Base-by-base conservation (phyloP, 2,113 vertebrate species). In the Amphilophus citrinellus region DNA sequence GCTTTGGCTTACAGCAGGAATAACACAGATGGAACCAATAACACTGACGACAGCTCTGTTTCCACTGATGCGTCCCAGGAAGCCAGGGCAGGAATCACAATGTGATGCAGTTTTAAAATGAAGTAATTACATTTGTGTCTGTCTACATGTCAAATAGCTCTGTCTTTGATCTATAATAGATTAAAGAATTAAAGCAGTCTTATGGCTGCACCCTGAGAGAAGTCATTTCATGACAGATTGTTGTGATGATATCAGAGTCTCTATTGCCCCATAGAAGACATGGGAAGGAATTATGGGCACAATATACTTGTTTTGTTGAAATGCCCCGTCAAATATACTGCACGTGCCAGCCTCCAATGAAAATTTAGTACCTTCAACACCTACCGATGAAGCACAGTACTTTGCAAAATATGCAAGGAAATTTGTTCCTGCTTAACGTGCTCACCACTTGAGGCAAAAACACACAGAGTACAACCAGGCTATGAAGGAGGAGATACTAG, bases 1-100 rank as follows among this genome's bases (percentile, higher is more conserved):
- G 6, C 27, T 77, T 61, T 59, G 39, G 58, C 47, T 62, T 27
- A 27, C 13, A 77, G 61, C 73, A 75, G 61, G 53, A 61, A 68
- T 66, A 76, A 76, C 50, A 62, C 61, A 22, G 53, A 59, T n/a
- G 57, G 61, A 68, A 63, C 0, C 47, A 59, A 81, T 81, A 73
- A 73, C 60, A 15, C 24, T 58, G 57, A 82, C 24, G 5, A n/a
- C 35, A 42, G 50, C 68, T 73, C 68, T 73, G 47, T 73, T 73
- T 73, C 47, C 68, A 57, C 50, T 47, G 73, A 65, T 22, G 50
- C 10, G 47, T 63, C 47, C 50, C 68, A 59, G 61, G 22, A 63
- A 59, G 77, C 18, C 24, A n/a, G 8, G 42, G 35, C 30, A 47
- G 24, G 27, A 20, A 50, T 30, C 61, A 5, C 61, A 0, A 17